These are phyloP conservation scores for Hafferia zeledoni DNA, from an alignment of 2,797 vertebrate genomes.

Conservation along the genomic window DNA sequence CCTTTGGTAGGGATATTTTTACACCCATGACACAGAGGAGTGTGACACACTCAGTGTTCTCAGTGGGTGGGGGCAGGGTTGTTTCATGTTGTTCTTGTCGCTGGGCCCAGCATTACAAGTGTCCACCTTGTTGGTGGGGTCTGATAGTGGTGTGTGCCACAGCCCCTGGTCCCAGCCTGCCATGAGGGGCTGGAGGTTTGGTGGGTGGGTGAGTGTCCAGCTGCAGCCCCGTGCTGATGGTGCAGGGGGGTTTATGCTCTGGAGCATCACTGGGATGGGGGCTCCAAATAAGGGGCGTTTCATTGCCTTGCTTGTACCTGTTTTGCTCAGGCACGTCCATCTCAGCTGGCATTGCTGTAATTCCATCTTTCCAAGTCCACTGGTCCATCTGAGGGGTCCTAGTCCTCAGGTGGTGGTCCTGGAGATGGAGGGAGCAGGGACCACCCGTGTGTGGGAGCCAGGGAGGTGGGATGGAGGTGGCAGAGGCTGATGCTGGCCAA, in stretches of 20 bases:
- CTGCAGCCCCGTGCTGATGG: rapidly evolving
- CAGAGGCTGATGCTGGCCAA: neutral
- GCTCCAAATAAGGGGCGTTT: neutral
- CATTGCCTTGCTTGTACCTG: rapidly evolving
- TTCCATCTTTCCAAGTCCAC: rapidly evolving
- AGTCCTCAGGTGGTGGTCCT: neutral
- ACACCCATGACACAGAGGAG: slow-evolving; percentile 75
- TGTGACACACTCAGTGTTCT: slow-evolving; percentile 77
- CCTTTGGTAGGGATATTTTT: slow-evolving; percentile 71
- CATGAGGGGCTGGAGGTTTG: neutral
- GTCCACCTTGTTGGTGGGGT: slow-evolving; percentile 11
- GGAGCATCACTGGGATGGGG: rapidly evolving
- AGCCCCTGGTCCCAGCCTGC: neutral
- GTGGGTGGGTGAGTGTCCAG: neutral
- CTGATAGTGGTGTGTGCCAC: neutral
- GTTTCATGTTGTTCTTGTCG: slow-evolving; percentile 76
- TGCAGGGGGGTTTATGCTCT: neutral
- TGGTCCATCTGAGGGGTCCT: neutral
- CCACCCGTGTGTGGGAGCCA: rapidly evolving
- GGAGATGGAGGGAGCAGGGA: neutral
- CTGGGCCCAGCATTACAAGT: slow-evolving; percentile 72
- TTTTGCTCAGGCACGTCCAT: neutral
- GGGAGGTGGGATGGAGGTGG: neutral
- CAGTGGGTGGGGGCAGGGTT: slow-evolving; percentile 77
- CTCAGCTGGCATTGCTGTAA: neutral